phyloP scores from a whole-genome alignment of 2,888 invertebrate genomes.

The Pristionchus exspectatus region DNA sequence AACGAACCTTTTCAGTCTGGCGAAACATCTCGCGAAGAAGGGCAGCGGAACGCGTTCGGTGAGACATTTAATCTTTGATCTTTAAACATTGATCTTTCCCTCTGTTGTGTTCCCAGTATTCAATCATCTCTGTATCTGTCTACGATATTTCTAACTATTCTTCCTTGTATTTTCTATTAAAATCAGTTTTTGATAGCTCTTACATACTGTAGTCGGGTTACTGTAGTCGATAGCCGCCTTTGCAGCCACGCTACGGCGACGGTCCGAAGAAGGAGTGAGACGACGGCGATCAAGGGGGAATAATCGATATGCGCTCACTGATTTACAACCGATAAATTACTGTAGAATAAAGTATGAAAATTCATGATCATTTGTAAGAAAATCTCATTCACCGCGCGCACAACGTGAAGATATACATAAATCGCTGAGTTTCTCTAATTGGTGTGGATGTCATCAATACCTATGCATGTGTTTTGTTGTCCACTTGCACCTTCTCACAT shows the following conservation, averaged over 20 bases:
- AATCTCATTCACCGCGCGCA: too few species aligned
- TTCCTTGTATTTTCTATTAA: too few species aligned
- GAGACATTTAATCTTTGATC: background rate
- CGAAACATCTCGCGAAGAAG: background rate
- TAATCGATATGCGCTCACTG: background rate
- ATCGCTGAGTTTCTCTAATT: too few species aligned
- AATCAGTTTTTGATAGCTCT: background rate
- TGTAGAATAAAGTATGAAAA: background rate
- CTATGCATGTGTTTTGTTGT: too few species aligned
- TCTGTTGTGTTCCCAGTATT: too few species aligned
- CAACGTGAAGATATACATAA: too few species aligned
- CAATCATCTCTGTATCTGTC: too few species aligned
- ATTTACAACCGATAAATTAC: background rate
- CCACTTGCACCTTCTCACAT: too few species aligned
- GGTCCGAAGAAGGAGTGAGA: background rate
- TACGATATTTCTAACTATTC: too few species aligned
- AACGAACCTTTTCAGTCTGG: background rate
- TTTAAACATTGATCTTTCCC: background rate
- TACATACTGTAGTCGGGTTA: background rate
- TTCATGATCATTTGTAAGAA: too few species aligned
- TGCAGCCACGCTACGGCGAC: background rate
- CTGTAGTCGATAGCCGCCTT: background rate
- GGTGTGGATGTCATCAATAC: too few species aligned
- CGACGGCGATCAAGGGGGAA: background rate
- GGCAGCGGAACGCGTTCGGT: background rate